Evolutionary conservation across 1,140 invertebrate species (phyloP).

Genomic region (Habropoda laboriosa): DNA sequence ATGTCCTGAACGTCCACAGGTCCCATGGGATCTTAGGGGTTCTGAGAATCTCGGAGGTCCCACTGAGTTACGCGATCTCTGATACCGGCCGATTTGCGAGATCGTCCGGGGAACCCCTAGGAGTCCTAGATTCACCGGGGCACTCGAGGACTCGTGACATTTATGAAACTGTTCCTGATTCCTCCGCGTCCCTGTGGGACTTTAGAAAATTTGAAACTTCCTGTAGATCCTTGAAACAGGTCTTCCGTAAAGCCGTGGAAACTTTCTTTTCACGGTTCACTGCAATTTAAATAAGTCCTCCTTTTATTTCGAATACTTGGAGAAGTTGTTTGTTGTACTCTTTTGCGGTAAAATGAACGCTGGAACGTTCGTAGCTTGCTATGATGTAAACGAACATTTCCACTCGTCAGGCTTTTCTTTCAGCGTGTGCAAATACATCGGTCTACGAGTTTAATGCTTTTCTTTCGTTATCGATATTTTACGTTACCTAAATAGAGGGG

Average conservation of each 20-base stretch:
- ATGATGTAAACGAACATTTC: too few relatives aligned
- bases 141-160: background rate
- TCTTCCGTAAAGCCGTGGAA: too few relatives aligned
- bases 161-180: background rate
- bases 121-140: background rate
- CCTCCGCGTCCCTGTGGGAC: background rate
- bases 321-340: too few relatives aligned
- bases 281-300: too few relatives aligned
- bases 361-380: too few relatives aligned
- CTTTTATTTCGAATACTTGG: too few relatives aligned
- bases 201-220: background rate
- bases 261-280: too few relatives aligned
- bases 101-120: background rate
- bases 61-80: background rate
- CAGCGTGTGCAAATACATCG: too few relatives aligned
- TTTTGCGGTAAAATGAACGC: too few relatives aligned
- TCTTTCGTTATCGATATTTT: background rate
- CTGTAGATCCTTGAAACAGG: too few relatives aligned
- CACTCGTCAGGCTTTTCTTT: too few relatives aligned
- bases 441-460: too few relatives aligned
- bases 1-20: background rate
- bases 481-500: background rate
- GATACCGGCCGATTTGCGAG: constrained; percentile 1
- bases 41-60: background rate
- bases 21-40: background rate